Percentiles rank a stretch among this genome's conserved stretches.
These are phyloP conservation scores for Solenopsis fugax DNA, from an alignment of 1,140 invertebrate genomes.

Conservation along the genomic window DNA sequence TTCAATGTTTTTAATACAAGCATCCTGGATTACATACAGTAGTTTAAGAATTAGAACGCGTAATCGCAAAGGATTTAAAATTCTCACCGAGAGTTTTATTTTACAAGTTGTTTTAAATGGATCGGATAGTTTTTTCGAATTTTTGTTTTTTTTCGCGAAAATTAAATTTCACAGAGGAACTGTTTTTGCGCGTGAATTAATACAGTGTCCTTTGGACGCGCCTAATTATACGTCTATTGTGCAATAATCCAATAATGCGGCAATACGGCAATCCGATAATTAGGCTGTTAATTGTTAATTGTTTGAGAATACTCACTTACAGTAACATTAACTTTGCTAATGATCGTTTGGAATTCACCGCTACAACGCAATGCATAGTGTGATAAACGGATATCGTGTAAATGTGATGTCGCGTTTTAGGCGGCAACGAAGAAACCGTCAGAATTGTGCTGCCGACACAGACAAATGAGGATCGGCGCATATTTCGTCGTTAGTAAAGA, in stretches of 20 bases:
- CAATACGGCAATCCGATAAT: constrained; percentile 5
- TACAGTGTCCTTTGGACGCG: too few species aligned
- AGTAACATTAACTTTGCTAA: constrained; percentile 1
- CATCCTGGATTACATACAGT: background rate
- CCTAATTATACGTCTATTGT: constrained; percentile 10
- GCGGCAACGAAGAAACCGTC: constrained; percentile 28
- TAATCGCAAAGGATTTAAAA: background rate
- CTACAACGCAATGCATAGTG: background rate
- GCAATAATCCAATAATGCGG: too few species aligned
- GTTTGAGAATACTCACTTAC: background rate
- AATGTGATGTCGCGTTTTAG: constrained; percentile 9
- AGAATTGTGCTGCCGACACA: constrained; percentile 30
- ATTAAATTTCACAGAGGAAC: background rate
- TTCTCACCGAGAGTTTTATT: background rate
- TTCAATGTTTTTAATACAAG: background rate
- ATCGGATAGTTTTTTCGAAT: background rate
- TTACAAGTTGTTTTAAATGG: background rate
- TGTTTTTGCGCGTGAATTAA: background rate
- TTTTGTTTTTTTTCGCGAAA: background rate
- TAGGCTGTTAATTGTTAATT: constrained; percentile 6
- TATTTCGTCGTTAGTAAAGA: constrained; percentile 51
- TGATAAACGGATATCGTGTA: constrained; percentile 27
- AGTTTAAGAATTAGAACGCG: background rate
- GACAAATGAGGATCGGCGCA: constrained; percentile 55
- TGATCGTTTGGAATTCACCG: constrained; percentile 9